Evolutionary conservation across 1,140 invertebrate species (phyloP).

Genomic region (Parasteatoda tepidariorum): DNA sequence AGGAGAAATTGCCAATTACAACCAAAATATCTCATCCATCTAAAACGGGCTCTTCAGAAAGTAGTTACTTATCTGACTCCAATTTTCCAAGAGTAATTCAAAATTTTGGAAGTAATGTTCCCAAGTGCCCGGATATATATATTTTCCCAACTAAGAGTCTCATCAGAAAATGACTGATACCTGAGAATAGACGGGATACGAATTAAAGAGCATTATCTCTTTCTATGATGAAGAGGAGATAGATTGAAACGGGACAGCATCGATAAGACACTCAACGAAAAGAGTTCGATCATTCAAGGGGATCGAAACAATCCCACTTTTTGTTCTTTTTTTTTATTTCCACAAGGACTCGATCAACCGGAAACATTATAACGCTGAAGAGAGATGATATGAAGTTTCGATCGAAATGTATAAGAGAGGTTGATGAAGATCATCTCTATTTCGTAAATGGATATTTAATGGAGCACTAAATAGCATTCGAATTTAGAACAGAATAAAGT

Average conservation of each 20-base stretch:
- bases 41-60: too few relatives aligned
- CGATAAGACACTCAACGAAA: neutral
- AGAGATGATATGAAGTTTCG: neutral
- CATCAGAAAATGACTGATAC: too few relatives aligned
- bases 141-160: too few relatives aligned
- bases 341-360: neutral
- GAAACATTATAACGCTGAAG: neutral
- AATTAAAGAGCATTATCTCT: constrained; percentile 8
- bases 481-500: too few relatives aligned
- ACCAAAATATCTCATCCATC: too few relatives aligned
- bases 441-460: neutral
- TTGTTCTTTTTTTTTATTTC: neutral
- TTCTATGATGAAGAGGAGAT: neutral
- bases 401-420: neutral
- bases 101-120: too few relatives aligned
- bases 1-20: too few relatives aligned
- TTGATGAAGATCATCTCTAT: neutral
- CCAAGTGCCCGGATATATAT: too few relatives aligned
- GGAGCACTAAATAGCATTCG: neutral
- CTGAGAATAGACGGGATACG: neutral
- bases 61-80: too few relatives aligned
- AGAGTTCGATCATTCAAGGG: neutral
- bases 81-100: too few relatives aligned
- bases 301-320: neutral
- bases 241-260: neutral